Evolutionary conservation across 2,888 invertebrate species (phyloP), one percentile per base, ranked within the genome.

Genomic region (Podabrus alpinus): DNA sequence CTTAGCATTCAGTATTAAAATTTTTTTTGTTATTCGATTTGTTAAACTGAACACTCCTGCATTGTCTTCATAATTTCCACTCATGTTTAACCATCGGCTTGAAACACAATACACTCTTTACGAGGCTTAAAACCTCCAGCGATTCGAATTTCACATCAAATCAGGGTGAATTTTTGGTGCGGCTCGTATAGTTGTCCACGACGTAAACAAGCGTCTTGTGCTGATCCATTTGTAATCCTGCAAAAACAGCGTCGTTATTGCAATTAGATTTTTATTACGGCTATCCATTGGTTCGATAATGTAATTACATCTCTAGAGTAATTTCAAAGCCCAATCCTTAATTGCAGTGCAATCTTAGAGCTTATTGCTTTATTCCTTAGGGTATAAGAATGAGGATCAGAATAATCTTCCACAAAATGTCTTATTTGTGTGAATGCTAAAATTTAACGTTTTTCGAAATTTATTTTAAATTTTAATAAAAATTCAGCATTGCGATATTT

Each of bases 281-380:
- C 45, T 45, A 45, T 45, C 45, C 45, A 45, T 45, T 9, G 45
- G 71, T 72, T 66, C 62, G 71, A 68, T 59, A 69, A 75, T 59
- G 66, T 71, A 74, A 74, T 74, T 74, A 74, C 74, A 59, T 62
- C 68, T 67, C 70, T 29, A 15, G 70, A 66, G 67, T 71, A 71
- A 71, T 67, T 67, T 71, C 19, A 62, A 61, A 70, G 68, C 66
- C 74, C 45, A 71, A 71, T 74, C 70, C 45, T 70, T 71, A 71
- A 74, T 70, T 74, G 67, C 29, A 61, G 15, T 15, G 71, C 68
- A 72, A 75, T 75, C 71, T 75, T 68, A 68, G 21, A 67, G 59
- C 74, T 71, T 75, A 75, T 75, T 75, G 68, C 74, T 64, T 68
- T 64, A 71, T 69, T 68, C 74, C 70, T 71, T 59, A 21, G 71